Evolutionary conservation across 2,888 invertebrate species (phyloP).

Genomic region (Cosmopolites sordidus): DNA sequence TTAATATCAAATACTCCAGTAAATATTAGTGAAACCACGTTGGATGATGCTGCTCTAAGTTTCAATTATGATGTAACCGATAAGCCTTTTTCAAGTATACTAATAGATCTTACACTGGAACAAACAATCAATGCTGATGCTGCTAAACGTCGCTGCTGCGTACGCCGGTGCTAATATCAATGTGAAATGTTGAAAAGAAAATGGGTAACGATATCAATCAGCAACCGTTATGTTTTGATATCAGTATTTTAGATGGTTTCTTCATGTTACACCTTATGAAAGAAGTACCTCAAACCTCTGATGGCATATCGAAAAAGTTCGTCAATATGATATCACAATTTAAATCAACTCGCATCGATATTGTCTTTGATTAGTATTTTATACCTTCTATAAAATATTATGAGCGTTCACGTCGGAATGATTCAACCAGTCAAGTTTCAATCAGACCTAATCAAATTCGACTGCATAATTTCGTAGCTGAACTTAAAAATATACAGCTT

Average conservation of each 20-base stretch:
- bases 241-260: not conserved
- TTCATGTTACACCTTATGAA: constrained; percentile 2
- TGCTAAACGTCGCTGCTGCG: no score
- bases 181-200: no score
- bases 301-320: constrained; percentile 21
- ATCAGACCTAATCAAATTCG: constrained; percentile 7
- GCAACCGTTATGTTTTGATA: no score
- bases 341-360: constrained; percentile 1
- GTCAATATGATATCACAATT: constrained; percentile 8
- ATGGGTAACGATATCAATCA: no score
- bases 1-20: constrained; percentile 15
- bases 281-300: constrained; percentile 18
- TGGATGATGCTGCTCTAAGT: constrained; percentile 15
- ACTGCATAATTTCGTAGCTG: constrained; percentile 4
- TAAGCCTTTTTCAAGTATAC: no score
- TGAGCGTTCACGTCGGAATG: not conserved
- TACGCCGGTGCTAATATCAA: no score
- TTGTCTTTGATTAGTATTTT: constrained; percentile 1
- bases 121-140: no score
- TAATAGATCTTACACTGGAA: no score
- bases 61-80: constrained; percentile 14
- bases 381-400: not conserved
- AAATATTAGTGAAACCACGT: constrained; percentile 8
- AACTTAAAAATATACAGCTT: constrained; percentile 6
- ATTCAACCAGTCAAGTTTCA: not conserved